phyloP scores from a whole-genome alignment of 2,888 invertebrate species.

The Pristionchus entomophagus region DNA sequence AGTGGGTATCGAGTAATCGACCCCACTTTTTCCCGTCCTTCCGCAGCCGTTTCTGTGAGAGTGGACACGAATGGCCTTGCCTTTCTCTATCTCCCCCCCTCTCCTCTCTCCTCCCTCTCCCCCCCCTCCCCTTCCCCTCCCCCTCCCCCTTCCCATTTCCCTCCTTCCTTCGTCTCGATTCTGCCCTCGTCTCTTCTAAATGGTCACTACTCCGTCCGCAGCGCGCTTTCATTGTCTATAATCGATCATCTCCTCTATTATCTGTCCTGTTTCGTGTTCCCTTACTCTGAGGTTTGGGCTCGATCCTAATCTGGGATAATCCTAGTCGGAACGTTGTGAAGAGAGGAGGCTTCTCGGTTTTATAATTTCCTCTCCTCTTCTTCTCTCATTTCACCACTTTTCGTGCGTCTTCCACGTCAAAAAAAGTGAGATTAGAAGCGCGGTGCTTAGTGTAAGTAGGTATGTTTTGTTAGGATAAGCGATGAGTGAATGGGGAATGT shows the following conservation, averaged over 20 bases:
- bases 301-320: too few species aligned
- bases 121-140: neutral
- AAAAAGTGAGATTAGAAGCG: neutral
- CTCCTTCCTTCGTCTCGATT: neutral
- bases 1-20: too few species aligned
- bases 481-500: neutral
- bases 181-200: neutral
- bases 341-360: neutral
- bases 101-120: neutral
- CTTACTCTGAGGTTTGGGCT: too few species aligned
- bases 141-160: neutral
- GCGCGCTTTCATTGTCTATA: neutral
- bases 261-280: neutral
- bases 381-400: neutral
- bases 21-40: neutral
- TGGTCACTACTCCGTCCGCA: neutral
- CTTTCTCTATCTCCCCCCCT: neutral
- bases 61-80: constrained; percentile 22
- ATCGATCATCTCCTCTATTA: too few species aligned
- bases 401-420: neutral
- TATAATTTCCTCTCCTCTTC: neutral
- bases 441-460: neutral
- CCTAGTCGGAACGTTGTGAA: too few species aligned
- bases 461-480: constrained; percentile 26
- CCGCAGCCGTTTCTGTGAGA: neutral